These are phyloP conservation scores for Cryptomyrus ogoouensis DNA, from an alignment of 2,113 vertebrate genomes.

Conservation along the genomic window DNA sequence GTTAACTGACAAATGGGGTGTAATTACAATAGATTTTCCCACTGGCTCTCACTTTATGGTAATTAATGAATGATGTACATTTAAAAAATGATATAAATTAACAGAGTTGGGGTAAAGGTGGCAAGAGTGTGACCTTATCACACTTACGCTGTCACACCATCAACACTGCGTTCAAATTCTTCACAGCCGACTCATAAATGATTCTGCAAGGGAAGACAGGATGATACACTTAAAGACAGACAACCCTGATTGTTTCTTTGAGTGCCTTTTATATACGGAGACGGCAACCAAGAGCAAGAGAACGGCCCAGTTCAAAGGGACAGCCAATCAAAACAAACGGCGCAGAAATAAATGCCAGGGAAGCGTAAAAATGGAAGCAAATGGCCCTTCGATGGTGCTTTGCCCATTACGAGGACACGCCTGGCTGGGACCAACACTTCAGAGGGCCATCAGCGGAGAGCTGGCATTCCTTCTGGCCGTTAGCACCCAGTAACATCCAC, in stretches of 20 bases:
- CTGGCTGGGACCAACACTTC: background rate
- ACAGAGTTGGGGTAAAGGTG: too few relatives aligned
- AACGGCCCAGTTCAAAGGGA: background rate
- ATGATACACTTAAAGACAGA: background rate
- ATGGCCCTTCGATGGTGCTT: background rate
- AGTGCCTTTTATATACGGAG: background rate
- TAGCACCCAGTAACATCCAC: background rate
- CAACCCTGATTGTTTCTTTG: background rate
- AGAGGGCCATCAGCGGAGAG: background rate
- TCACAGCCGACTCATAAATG: constrained; percentile 71
- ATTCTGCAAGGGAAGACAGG: constrained; percentile 49
- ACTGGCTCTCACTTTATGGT: background rate
- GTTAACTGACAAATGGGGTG: background rate
- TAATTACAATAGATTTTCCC: background rate
- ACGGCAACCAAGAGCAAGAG: background rate
- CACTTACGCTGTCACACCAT: constrained; percentile 37
- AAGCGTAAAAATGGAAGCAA: background rate
- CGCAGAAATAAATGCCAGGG: background rate
- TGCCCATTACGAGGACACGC: background rate
- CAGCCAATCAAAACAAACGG: background rate
- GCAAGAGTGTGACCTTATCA: background rate
- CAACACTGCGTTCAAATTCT: constrained; percentile 69
- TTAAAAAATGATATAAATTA: background rate
- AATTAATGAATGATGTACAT: background rate
- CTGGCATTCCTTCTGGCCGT: background rate